Base-by-base conservation (phyloP, 92 coral and sea anemone genomes). In the Phenganax subtilis region DNA sequence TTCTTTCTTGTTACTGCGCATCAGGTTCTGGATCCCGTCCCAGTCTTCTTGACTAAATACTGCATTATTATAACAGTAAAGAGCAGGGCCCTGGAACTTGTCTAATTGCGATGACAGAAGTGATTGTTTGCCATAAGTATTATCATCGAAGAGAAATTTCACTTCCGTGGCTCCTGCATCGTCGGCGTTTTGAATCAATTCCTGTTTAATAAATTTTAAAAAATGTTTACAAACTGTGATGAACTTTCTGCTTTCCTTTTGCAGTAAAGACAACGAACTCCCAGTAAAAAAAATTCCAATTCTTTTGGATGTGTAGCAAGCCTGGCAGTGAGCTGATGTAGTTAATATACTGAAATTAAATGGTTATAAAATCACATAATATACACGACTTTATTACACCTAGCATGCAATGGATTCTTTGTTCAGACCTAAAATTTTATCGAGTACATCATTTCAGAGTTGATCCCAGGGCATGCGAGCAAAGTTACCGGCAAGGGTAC, bases 101-200 rank as follows among this genome's bases (percentile, higher is more conserved):
- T 92, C 91, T 69, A 96, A 78, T 71, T 91, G 89, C 53, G 88
- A 91, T 66, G 93, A 82, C 78, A 90, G 54, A 31, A 96, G 90
- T 3, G 97, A 87, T 20, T 88, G 80, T 67, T 87, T 96, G 12
- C 96, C 99, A 72, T 88, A 89, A 6, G 91, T 91, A 3, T 29
- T 63, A 54, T 79, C 55, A 77, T 96, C 99, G 75, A 89, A 96
- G 16, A 96, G 89, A 75, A 96, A 92, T 52, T 88, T 92, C 20
- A 96, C 96, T 74, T 96, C 99, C 47, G 97, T 90, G 52, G 99
- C 99, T 51, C 99, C 96, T 12, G 99, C 99, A 67, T 96, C 99
- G 57, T 96, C 99, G 10, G 97, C 99, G 79, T 96, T 96, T 84
- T 96, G 99, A 84, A 96, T 96, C 84, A 96, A 85, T 84, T 96